Evolutionary conservation across 1,140 invertebrate genomes (phyloP).

Genomic region (Sogatella furcifera): DNA sequence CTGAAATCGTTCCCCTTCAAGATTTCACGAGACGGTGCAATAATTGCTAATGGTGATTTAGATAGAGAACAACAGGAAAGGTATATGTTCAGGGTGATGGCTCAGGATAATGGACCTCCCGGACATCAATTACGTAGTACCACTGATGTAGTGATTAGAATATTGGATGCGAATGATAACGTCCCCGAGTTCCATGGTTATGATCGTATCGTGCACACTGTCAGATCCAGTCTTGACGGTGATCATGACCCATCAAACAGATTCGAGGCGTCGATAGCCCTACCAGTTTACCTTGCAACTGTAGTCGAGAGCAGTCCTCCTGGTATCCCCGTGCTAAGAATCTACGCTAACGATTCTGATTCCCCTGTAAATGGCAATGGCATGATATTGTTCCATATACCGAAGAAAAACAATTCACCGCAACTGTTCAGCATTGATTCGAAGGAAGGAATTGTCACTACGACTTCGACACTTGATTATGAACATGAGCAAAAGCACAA

Average conservation of each 20-base stretch:
- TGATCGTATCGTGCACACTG: constrained; percentile 30
- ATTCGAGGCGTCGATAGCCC: constrained; percentile 13
- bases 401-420: constrained; percentile 42
- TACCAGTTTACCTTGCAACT: constrained; percentile 59
- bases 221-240: constrained; percentile 6
- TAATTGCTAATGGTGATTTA: constrained; percentile 61
- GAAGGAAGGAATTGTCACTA: constrained; percentile 67
- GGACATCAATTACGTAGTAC: constrained; percentile 49
- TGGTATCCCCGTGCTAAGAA: constrained; percentile 53
- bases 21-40: constrained; percentile 59
- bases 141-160: constrained; percentile 66
- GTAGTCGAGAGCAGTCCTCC: constrained; percentile 54
- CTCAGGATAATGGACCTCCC: constrained; percentile 53
- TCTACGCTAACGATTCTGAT: constrained; percentile 77
- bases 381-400: constrained; percentile 59
- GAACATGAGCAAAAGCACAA: constrained; percentile 54
- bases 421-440: constrained; percentile 68
- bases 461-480: constrained; percentile 59
- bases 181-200: constrained; percentile 51
- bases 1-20: constrained; percentile 51
- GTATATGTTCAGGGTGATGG: constrained; percentile 63
- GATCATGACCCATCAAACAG: not conserved
- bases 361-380: constrained; percentile 70
- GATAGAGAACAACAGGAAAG: constrained; percentile 63
- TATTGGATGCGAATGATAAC: constrained; percentile 72